Base-by-base conservation (phyloP, 2,113 vertebrate genomes). In the Pungitius pungitius region DNA sequence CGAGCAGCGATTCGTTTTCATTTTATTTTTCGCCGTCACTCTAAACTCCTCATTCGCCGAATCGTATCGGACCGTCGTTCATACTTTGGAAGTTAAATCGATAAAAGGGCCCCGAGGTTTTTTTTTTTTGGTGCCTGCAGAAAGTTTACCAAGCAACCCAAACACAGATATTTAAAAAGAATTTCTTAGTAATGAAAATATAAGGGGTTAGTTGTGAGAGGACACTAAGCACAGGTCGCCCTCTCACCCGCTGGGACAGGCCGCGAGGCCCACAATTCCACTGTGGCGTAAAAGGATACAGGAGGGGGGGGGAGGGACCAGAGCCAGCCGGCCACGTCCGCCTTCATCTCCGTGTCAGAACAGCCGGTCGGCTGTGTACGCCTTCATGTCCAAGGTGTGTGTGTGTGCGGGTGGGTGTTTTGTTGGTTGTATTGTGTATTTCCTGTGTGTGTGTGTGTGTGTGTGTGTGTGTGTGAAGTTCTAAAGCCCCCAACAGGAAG, bases 21-120 rank as follows among this genome's bases (percentile, higher is more conserved):
- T 88, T 91, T 90, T 84, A 90, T 89, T 90, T 90, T 77, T 82
- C n/a, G 86, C 87, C 82, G 71, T 76, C 55, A 83, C 83, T 83
- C 75, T 73, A 56, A 85, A 80, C 82, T 83, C 73, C 69, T 80
- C 86, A 82, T 87, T 78, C 76, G 89, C 54, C 27, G 74, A 89
- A 87, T 54, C 69, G 81, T 80, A 85, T 88, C 78, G 39, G 42
- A 86, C 90, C 80, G 77, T 87, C 86, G 87, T 86, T 85, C 81
- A 89, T 86, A 84, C 68, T 88, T 89, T 82, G 73, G 84, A 78
- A 80, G 69, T 83, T 82, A 88, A 85, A 86, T 87, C 69, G 56
- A 69, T 73, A 68, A 73, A n/a, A 76, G 65, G 78, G 73, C 74
- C 73, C 22, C 70, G 1, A 52, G n/a, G 65, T 81, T 86, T 78